Base-by-base conservation (phyloP, 2,797 vertebrate species). In the Thripadectes ignobilis region DNA sequence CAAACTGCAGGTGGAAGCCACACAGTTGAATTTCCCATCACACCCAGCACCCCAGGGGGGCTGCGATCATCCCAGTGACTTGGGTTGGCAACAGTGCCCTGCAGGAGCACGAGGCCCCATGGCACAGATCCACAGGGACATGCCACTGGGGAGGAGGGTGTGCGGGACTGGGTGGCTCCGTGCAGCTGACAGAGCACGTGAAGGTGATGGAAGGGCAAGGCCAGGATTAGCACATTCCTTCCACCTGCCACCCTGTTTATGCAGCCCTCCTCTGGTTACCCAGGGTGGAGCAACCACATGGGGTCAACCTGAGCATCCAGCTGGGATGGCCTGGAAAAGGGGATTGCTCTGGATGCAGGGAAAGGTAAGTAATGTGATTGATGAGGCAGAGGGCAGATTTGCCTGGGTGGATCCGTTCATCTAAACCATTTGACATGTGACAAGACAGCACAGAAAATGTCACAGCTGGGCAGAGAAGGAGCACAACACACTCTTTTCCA, bases 181-280 rank as follows among this genome's bases (percentile, higher is more conserved):
- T 0, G 1, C 82, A 93, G 95, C 91, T 94, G 91, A 89, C 54
- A 1, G 89, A 91, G 75, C 91, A 84, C 52, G 16, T 91, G 95
- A 66, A 94, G 92, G 89, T 72, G 91, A 52, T 88, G 92, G 93
- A 91, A 94, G 89, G 95, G 91, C 91, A 95, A 3, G n/a, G 38
- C 67, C 84, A 51, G 92, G 75, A 93, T 96, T 96, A 93, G 88
- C 34, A 0, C 92, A 65, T 89, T 91, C 82, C 66, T 76, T 88
- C 58, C 58, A 7, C 45, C 59, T 24, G 34, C 71, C 32, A 9
- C 20, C 45, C 73, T 1, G 2, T 84, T 80, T 72, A 2, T 32
- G 49, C 78, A 72, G 75, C 79, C 41, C 91, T 97, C 76, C 91
- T 97, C 82, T 2, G 62, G 79, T 95, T 95, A 89, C 79, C 1